phyloP scores from a whole-genome alignment of 2,888 invertebrate species.

The Agrotis ipsilon region DNA sequence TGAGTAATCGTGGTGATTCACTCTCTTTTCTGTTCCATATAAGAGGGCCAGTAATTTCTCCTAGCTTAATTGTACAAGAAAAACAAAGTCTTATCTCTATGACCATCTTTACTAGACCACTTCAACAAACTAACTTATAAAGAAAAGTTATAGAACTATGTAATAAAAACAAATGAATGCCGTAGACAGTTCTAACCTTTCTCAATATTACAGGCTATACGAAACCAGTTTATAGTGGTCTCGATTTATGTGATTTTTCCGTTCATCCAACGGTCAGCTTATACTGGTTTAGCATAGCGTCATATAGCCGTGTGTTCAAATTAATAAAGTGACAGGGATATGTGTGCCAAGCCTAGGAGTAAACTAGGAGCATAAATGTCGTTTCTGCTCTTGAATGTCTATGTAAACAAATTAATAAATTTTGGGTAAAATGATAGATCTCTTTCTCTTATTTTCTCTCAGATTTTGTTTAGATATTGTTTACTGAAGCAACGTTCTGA shows the following conservation, averaged over 20 bases:
- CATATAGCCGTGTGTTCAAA: too few species aligned
- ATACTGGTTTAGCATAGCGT: too few species aligned
- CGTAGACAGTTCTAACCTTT: constrained; percentile 28
- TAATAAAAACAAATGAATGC: constrained; percentile 22
- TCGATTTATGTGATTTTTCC: too few species aligned
- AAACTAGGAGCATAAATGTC: constrained; percentile 21
- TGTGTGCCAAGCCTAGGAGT: constrained; percentile 8
- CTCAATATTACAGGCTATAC: constrained; percentile 33
- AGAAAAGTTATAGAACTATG: constrained; percentile 22
- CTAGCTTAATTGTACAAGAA: not conserved
- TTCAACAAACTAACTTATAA: not conserved
- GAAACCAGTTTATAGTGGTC: too few species aligned
- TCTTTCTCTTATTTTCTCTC: not conserved
- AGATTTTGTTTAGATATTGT: not conserved
- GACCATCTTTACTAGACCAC: constrained; percentile 5
- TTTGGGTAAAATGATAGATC: constrained; percentile 8
- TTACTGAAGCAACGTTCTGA: too few species aligned
- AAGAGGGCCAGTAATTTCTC: too few species aligned
- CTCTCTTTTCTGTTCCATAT: too few species aligned
- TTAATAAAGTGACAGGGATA: constrained; percentile 43
- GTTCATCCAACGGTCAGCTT: too few species aligned
- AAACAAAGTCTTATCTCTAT: constrained; percentile 22
- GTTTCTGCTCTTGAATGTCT: constrained; percentile 17
- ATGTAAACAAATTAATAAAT: constrained; percentile 17
- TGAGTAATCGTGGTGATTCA: too few species aligned